Conservation (phyloP, 2,113 vertebrate species). For the Craseonycteris thonglongyai region DNA sequence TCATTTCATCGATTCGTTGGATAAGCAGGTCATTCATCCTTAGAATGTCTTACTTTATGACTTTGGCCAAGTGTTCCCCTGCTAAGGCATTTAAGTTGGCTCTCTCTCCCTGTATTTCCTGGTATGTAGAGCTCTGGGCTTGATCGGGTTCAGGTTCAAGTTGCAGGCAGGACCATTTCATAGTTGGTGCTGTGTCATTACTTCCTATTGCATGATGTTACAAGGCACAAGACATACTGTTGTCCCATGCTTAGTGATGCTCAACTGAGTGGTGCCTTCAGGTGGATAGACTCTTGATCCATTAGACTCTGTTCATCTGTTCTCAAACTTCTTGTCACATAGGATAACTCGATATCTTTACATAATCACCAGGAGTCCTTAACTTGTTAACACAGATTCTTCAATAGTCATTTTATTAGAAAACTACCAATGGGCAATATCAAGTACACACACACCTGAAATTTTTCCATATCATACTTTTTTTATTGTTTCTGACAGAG, state of each 20-base stretch:
- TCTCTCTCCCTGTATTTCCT: not conserved
- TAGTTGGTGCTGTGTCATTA: not conserved
- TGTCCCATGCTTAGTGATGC: not conserved
- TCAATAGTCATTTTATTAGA: not conserved
- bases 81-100: not conserved
- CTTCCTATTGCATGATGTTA: not conserved
- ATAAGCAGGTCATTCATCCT: not conserved
- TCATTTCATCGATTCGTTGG: not conserved
- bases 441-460: not conserved
- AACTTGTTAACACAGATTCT: not conserved
- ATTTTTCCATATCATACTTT: not conserved
- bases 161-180: not conserved
- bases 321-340: not conserved
- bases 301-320: not conserved
- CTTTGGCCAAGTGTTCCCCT: not conserved
- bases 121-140: not conserved
- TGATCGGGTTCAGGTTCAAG: not conserved
- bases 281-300: not conserved
- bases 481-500: too few relatives aligned
- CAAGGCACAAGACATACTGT: not conserved
- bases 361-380: not conserved
- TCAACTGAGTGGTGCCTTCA: not conserved
- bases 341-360: not conserved
- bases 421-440: not conserved
- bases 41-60: not conserved